phyloP scores from a whole-genome alignment of 2,888 invertebrate species.

The Desoria tigrina region DNA sequence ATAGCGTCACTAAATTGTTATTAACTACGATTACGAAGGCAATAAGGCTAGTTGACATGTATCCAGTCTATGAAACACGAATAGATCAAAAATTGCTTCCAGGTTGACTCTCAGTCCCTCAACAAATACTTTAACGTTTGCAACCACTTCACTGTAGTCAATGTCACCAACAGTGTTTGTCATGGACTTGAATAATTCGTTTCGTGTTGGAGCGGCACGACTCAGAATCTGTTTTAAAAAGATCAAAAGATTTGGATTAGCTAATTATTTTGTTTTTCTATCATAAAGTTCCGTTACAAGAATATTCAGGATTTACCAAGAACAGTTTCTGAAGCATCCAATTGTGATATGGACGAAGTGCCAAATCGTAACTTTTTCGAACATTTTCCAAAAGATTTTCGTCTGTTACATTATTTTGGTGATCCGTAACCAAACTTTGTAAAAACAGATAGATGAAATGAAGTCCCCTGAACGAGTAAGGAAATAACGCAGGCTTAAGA shows the following conservation, averaged over 20 bases:
- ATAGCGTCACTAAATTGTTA: no score
- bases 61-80: constrained; percentile 9
- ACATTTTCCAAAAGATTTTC: constrained; percentile 8
- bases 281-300: no score
- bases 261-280: no score
- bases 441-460: constrained; percentile 15
- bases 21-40: neutral
- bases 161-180: neutral
- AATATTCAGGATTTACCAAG: constrained; percentile 2
- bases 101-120: constrained; percentile 4
- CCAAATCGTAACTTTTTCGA: constrained; percentile 2
- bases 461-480: neutral
- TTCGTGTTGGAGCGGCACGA: constrained; percentile 9
- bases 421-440: neutral
- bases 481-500: neutral
- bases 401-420: neutral
- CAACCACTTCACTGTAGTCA: neutral
- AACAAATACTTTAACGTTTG: constrained; percentile 1
- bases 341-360: constrained; percentile 12
- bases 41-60: neutral
- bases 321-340: constrained; percentile 11
- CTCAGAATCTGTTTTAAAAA: constrained; percentile 1
- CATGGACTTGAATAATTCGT: constrained; percentile 4
- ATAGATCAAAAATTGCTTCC: constrained; percentile 20
- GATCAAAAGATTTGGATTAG: no score